A percentile compares a stretch with the other conserved stretches of the same genome.
Conservation (phyloP, 2,888 invertebrate genomes). For the Rhodophaea formosa region DNA sequence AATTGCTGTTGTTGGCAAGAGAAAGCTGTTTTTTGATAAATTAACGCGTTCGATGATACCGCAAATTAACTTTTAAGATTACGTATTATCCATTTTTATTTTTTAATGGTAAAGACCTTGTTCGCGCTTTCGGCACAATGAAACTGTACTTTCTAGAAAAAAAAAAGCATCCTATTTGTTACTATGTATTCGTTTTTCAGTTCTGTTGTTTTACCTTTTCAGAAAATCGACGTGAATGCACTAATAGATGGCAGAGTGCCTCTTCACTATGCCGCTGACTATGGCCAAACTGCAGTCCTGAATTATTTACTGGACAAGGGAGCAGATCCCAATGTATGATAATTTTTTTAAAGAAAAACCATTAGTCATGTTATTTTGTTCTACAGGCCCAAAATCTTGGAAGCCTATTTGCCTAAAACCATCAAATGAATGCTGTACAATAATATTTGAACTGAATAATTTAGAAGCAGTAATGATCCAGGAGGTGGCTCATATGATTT, state of each 20-base stretch:
- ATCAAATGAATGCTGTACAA: too few relatives aligned
- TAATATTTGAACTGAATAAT: too few relatives aligned
- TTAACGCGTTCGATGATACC: background rate
- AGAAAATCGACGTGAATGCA: slow-evolving; percentile 92
- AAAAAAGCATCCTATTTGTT: background rate
- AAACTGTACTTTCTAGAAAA: background rate
- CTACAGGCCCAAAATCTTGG: too few relatives aligned
- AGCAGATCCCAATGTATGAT: slow-evolving; percentile 93
- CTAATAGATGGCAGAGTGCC: slow-evolving; percentile 94
- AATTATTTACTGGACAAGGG: slow-evolving; percentile 93
- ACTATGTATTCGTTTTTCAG: background rate
- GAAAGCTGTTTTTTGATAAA: slow-evolving; percentile 37
- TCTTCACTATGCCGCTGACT: slow-evolving; percentile 97
- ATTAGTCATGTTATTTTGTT: too few relatives aligned
- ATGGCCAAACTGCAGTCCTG: slow-evolving; percentile 94
- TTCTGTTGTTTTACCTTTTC: slow-evolving; percentile 34
- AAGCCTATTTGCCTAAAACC: too few relatives aligned
- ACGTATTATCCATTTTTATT: background rate
- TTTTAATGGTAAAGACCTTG: background rate
- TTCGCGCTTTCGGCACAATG: background rate
- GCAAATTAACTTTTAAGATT: background rate
- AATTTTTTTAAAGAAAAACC: too few relatives aligned
- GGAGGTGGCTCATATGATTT: too few relatives aligned
- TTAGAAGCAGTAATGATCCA: too few relatives aligned
- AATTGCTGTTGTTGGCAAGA: slow-evolving; percentile 39